Base-by-base conservation (phyloP, 2,113 vertebrate species). In the Cryptotis parvus region DNA sequence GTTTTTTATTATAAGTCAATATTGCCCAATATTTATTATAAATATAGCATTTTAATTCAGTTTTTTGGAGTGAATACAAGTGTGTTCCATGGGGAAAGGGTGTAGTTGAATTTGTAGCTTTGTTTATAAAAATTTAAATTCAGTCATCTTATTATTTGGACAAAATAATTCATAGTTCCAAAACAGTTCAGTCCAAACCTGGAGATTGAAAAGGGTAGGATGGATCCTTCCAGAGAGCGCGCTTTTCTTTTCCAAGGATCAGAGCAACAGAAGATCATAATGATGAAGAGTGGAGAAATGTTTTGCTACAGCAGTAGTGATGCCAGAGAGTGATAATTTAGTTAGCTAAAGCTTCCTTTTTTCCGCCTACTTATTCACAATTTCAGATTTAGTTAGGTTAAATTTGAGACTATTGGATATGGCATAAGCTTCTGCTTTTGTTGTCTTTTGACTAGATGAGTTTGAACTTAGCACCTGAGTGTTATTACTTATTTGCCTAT, bases 91-190 rank as follows among this genome's bases (percentile, higher is more conserved):
- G 31, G 10, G 15, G 1, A 14, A 11, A 1, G 3, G 8, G 18
- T 81, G 29, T 35, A 68, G 11, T 75, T 84, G 61, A 69, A 49
- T 39, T 70, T 22, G 41, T 9, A 72, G 27, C 61, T 82, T 41
- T 6, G 27, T 72, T 80, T 84, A 85, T 66, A 68, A 82, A 74
- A 78, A 8, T 89, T 72, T 90, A 58, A 90, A 79, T 14, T 4
- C 55, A 20, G 68, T 73, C 5, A 41, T 63, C 22, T 41, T 31
- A 68, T 33, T 78, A 16, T 58, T 68, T 55, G 27, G 27, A 55
- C n/a, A 84, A 66, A 52, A 18, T 84, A 77, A 39, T 77, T 29
- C 55, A 43, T 1, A 58, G 55, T 79, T 88, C 33, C 24, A 73
- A 78, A 37, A 43, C 68, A 73, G 27, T 10, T 61, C 58, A 45